Evolutionary conservation across 1,140 invertebrate genomes (phyloP).

Genomic region (Drosophila murphyi): DNA sequence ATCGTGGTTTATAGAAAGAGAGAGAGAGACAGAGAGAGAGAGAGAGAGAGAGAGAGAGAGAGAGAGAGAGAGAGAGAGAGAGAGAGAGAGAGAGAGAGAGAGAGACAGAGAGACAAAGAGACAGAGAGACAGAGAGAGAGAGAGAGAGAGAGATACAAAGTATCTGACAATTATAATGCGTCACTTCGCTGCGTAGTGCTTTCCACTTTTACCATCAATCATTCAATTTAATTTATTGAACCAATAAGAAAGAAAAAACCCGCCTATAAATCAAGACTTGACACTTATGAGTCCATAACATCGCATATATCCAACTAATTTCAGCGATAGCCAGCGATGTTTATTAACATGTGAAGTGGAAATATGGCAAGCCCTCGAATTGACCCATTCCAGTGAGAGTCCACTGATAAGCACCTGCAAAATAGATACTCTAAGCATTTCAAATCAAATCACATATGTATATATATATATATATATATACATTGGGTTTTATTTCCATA

Average conservation of each 20-base stretch:
- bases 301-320: slow-evolving; percentile 19
- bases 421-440: not conserved
- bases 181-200: not conserved
- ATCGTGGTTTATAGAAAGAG: too few relatives aligned
- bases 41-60: too few relatives aligned
- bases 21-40: too few relatives aligned
- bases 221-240: slow-evolving; percentile 29
- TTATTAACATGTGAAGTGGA: slow-evolving; percentile 63
- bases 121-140: too few relatives aligned
- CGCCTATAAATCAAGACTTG: slow-evolving; percentile 39
- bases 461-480: not conserved
- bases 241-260: not conserved
- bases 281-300: slow-evolving; percentile 38
- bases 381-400: slow-evolving; percentile 46
- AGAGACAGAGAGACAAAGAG: too few relatives aligned
- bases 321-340: slow-evolving; percentile 13
- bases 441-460: not conserved
- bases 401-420: slow-evolving; percentile 20
- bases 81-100: too few relatives aligned
- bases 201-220: slow-evolving; percentile 32
- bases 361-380: slow-evolving; percentile 46
- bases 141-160: too few relatives aligned
- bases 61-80: too few relatives aligned
- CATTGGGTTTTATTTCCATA: slow-evolving; percentile 7
- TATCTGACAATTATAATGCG: too few relatives aligned